Conservation (phyloP, 2,888 invertebrate species). For the Junonia oenone region DNA sequence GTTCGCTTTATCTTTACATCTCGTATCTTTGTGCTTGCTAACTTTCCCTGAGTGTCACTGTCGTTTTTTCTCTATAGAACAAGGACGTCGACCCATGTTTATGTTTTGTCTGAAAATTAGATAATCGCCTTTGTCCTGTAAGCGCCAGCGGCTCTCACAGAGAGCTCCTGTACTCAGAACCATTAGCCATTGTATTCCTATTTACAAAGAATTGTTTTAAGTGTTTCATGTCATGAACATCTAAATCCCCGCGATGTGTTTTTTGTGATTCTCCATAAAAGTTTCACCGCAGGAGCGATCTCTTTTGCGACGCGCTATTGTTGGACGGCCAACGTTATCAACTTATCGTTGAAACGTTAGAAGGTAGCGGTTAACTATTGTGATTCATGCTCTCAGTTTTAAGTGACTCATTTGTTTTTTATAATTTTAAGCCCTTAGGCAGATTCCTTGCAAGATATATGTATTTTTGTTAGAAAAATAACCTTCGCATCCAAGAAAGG, state of each 20-base stretch:
- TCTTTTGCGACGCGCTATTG: slow-evolving; percentile 44
- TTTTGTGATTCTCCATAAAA: slow-evolving; percentile 26
- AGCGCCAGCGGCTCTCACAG: slow-evolving; percentile 55
- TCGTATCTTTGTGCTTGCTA: slow-evolving; percentile 54
- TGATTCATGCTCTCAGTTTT: slow-evolving; percentile 49
- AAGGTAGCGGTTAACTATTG: slow-evolving; percentile 49
- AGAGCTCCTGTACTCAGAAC: slow-evolving; percentile 52
- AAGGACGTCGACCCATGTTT: slow-evolving; percentile 54
- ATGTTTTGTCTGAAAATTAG: slow-evolving; percentile 53
- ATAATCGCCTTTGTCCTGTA: slow-evolving; percentile 57
- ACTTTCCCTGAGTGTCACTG: slow-evolving; percentile 58
- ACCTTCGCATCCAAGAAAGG: neutral
- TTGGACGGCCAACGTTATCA: slow-evolving; percentile 46
- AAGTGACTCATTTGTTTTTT: slow-evolving; percentile 47
- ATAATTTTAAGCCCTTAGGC: slow-evolving; percentile 28
- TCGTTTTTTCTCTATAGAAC: slow-evolving; percentile 48
- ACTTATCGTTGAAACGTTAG: slow-evolving; percentile 54
- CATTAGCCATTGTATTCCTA: slow-evolving; percentile 41
- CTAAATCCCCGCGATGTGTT: slow-evolving; percentile 31
- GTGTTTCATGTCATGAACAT: slow-evolving; percentile 29
- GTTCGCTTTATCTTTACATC: slow-evolving; percentile 52
- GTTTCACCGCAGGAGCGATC: slow-evolving; percentile 32
- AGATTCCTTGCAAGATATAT: slow-evolving; percentile 27
- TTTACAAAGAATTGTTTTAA: slow-evolving; percentile 36
- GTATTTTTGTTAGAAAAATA: neutral